Base-by-base conservation (phyloP, 2,797 vertebrate species). In the Melanotaenia trifasciata region DNA sequence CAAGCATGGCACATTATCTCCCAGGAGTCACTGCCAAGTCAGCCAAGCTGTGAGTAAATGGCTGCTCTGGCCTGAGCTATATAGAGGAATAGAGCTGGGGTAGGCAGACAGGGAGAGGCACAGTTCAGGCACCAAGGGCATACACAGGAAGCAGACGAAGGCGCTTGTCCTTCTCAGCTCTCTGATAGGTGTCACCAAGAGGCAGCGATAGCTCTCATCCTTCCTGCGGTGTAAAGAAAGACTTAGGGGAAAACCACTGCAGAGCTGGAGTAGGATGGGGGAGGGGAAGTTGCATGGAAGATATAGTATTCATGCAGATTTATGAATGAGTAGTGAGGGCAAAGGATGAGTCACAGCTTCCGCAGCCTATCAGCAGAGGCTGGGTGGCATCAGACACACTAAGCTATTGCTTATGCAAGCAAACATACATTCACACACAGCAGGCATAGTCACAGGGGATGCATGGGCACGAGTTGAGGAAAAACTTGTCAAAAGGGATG, bases 261-360 rank as follows among this genome's bases (percentile, higher is more conserved):
- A 84, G 79, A 87, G 78, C 80, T 50, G 24, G 57, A 82, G 84
- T 24, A 33, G 58, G 50, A 30, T 51, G 33, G 65, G 79, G 66
- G 72, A 83, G 79, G 74, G 53, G 32, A 56, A 78, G 79, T 64
- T 76, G 64, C 38, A 14, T 30, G 36, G 90, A 94, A 93, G 90
- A 89, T 82, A 76, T 92, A 94, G 90, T 94, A 93, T 93, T 93
- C 89, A 83, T 61, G 65, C 84, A 87, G 84, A 92, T 93, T 93
- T 93, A 93, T 94, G 93, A 94, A 93, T 94, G 93, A 94, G 90
- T 74, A 78, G 71, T 53, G 89, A 90, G 85, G 92, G 90, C 73
- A 72, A 86, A 72, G 74, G 89, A 93, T 94, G 91, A 94, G 90
- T 94, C 92, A 94, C 85, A 70, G 80, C 89, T 93, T 93, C 87